Base-by-base conservation (phyloP, 2,888 invertebrate genomes). In the Heliconius erato region DNA sequence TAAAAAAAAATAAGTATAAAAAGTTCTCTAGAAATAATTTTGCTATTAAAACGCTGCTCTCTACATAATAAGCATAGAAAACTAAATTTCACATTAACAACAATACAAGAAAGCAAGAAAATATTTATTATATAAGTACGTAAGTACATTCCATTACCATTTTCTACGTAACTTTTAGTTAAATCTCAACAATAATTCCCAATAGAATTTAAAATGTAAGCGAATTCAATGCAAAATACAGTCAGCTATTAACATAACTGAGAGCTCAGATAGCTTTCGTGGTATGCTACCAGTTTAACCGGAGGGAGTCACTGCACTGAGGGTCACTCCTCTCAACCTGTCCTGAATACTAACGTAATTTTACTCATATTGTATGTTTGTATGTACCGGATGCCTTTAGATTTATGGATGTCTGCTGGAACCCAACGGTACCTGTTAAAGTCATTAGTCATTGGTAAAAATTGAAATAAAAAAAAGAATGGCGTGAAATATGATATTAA, bases 251-350 rank as follows among this genome's bases (percentile, higher is more conserved):
- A 59, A 59, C 74, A 63, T 76, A 59, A 76, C 59, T 63, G 54
- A 54, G 54, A 54, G 54, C 35, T 76, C 59, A 40, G 59, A 76
- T 59, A 35, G 74, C 74, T 35, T 74, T 74, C 67, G 67, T 44
- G 44, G 77, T 67, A 40, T 77, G 65, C 40, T 78, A 78, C 78
- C 67, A 40, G 78, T 78, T 44, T 23, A 44, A 78, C 78, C 67
- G 44, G 67, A 78, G 87, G 86, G 89, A 92, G 94, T 94, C 95
- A 94, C 90, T 92, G 95, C 90, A 92, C 94, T 90, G 90, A 86
- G 92, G 94, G 94, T 95, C 94, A 94, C 85, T 92, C 93, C 91
- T 90, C 94, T 86, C 90, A 86, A 87, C 93, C 91, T 91, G 93
- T 90, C 88, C 92, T 91, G 90, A 90, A 92, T 92, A 90, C 90